Base-by-base conservation (phyloP, 1,140 invertebrate species). In the Neelides sp. region DNA sequence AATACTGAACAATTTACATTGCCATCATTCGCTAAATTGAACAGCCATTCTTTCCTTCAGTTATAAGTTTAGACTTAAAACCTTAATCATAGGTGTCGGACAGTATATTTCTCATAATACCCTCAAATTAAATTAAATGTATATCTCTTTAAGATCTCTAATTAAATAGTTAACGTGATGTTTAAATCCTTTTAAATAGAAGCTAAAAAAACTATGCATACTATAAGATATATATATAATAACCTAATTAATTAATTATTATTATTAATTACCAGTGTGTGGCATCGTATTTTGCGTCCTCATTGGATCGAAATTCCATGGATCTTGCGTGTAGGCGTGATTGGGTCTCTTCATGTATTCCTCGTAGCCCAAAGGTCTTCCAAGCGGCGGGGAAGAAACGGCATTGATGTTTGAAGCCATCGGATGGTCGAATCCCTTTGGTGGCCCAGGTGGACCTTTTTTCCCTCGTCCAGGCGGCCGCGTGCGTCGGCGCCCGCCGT, bases 271-370 rank as follows among this genome's bases (percentile, higher is more conserved):
- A n/a, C 40, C 28, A 10, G 47, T 36, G 20, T 39, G 26, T 4
- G 47, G 47, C n/a, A 15, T 37, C 20, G 5, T n/a, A 45, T 48
- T 54, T 36, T 54, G 47, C 15, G 43, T 39, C 8, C 49, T 52
- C 45, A 51, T 54, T 23, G 52, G 52, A 45, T 61, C 59, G 51
- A 61, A 61, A 27, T 61, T 61, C 59, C 59, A 61, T 8, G 59
- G 59, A 22, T 61, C 59, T 42, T 61, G 48, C 0, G 50, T 55
- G 19, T 34, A 51, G 57, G 26, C 42, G 39, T 61, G 52, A 54
- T 39, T 57, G 12, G 55, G 59, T 50, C 53, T 49, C 17, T 52
- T 43, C 59, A 61, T 61, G 50, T 61, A 61, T 46, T 61, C 59
- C 20, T 61, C 59, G 27, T 42, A 57, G 12, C 49, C 50, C 19